Evolutionary conservation across 2,113 vertebrate species (phyloP).

Genomic region (Toxotes jaculatrix): DNA sequence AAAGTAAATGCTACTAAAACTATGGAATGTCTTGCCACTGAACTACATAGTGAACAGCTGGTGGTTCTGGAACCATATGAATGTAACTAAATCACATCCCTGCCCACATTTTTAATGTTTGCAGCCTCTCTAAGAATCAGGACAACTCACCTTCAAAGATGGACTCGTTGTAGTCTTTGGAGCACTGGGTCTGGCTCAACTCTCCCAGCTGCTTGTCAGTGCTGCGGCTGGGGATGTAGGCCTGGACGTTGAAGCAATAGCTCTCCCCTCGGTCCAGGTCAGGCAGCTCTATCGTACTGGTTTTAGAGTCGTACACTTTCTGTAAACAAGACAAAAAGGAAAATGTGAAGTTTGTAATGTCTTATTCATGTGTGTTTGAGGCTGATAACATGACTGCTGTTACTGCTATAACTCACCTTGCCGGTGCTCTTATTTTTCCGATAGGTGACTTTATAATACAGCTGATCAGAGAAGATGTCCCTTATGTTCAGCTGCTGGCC

Average conservation of each 20-base stretch:
- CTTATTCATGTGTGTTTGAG: neutral
- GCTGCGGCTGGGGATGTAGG: slow-evolving; percentile 78
- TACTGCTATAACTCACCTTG: slow-evolving; percentile 83
- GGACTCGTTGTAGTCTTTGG: neutral
- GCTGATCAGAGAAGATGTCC: slow-evolving; percentile 86
- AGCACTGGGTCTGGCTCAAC: slow-evolving; percentile 82
- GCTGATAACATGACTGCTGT: neutral
- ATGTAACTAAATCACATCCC: neutral
- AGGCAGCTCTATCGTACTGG: slow-evolving; percentile 76
- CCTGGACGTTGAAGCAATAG: slow-evolving; percentile 92
- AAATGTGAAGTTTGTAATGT: neutral
- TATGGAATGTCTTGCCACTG: neutral
- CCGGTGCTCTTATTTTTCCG: slow-evolving; percentile 89
- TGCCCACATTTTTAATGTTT: neutral
- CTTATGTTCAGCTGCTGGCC: slow-evolving; percentile 82
- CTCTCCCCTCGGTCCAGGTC: slow-evolving; percentile 82
- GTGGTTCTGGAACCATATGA: neutral
- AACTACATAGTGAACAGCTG: neutral
- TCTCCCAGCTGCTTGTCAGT: slow-evolving; percentile 81
- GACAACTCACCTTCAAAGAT: slow-evolving; percentile 60
- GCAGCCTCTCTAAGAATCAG: neutral
- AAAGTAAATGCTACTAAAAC: neutral
- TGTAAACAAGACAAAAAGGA: slow-evolving; percentile 62
- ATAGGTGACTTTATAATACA: slow-evolving; percentile 89
- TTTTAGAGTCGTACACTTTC: slow-evolving; percentile 82